Base-by-base conservation (phyloP, 2,888 invertebrate species). In the Galeruca laticollis region DNA sequence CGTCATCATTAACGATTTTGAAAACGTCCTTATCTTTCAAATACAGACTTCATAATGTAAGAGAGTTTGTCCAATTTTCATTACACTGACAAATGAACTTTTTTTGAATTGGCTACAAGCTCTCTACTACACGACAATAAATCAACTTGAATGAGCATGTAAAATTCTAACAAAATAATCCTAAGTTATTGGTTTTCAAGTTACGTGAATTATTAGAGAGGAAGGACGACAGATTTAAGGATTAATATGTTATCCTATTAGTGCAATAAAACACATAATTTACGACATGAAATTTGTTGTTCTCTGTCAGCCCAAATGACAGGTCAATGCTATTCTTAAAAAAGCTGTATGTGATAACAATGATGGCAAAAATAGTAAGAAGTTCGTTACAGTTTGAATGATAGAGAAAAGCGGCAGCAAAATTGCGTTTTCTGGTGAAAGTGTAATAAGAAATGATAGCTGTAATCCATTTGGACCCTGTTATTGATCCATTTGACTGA, bases 231-330 rank as follows among this genome's bases (percentile, higher is more conserved):
- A 77, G 73, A 73, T 72, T 78, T 71, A 62, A 71, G 79, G 77
- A 80, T 80, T 80, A 80, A 80, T 75, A 76, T 80, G 80, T 80
- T 79, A 80, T 78, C 75, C 78, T 73, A 72, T 76, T 78, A 80
- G 77, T 77, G 77, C 68, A 75, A 80, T 80, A 79, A 77, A 77
- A 60, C 73, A 75, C 61, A 67, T 75, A 72, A 77, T 77, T 78
- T 78, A 69, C 56, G 43, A 51, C 8, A 9, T 51, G 35, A 40
- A 59, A 59, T 59, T 35, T 13, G 21, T n/a, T 59, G 56, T n/a
- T 18, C 9, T 11, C 37, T 18, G 43, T 43, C 60, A 43, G 26
- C 21, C 15, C n/a, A 60, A 33, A 18, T 6, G 33, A 26, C 15
- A 56, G 35, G 33, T 56, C 35, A 56, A 15, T 15, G 56, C 6